Conservation (phyloP, 2,797 vertebrate genomes). For the Alfaro cultratus region DNA sequence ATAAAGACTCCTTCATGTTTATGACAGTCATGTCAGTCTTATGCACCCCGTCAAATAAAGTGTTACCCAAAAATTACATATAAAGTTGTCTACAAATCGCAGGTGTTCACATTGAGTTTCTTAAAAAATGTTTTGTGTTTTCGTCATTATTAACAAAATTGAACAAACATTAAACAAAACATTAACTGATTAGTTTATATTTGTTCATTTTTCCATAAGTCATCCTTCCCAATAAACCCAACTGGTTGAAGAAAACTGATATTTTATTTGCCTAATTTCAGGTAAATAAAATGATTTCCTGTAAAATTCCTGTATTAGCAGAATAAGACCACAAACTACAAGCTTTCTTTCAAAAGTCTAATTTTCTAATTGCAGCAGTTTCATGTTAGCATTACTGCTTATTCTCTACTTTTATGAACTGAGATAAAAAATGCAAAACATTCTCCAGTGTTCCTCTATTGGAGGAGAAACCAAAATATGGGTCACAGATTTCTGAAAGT, state of each 20-base stretch:
- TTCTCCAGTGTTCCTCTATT: constrained; percentile 20
- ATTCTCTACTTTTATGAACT: not conserved
- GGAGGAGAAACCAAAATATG: constrained; percentile 41
- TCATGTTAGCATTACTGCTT: not conserved
- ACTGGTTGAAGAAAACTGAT: not conserved
- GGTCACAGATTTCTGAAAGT: constrained; percentile 53
- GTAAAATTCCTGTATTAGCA: not conserved
- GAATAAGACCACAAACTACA: not conserved
- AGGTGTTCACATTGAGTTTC: too few relatives aligned
- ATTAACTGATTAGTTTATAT: too few relatives aligned
- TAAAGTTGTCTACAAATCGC: too few relatives aligned
- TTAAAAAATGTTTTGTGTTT: too few relatives aligned
- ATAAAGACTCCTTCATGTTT: too few relatives aligned
- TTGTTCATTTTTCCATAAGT: too few relatives aligned
- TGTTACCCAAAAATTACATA: too few relatives aligned
- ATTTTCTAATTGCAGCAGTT: not conserved
- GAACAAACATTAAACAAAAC: too few relatives aligned
- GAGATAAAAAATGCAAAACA: constrained; percentile 23
- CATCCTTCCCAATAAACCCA: too few relatives aligned
- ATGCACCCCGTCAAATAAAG: too few relatives aligned
- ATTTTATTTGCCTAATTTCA: not conserved
- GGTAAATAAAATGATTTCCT: not conserved
- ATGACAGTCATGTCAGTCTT: too few relatives aligned
- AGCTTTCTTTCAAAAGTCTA: not conserved
- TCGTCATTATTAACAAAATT: too few relatives aligned